phyloP scores from a whole-genome alignment of 2,888 invertebrate species.

The Eurytoma adleriae region DNA sequence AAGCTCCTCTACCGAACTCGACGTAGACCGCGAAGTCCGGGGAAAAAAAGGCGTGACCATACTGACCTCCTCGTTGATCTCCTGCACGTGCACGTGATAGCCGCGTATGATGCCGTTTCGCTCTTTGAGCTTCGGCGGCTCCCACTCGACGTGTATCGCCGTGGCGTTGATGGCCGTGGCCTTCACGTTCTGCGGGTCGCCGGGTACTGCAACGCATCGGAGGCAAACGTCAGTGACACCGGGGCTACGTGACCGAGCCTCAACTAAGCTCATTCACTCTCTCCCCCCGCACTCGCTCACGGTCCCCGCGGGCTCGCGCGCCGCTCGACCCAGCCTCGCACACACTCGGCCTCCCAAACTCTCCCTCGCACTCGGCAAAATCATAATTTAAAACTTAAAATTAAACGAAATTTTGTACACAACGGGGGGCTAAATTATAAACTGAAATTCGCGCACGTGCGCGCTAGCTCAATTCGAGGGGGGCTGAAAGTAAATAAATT shows the following conservation, averaged over 20 bases:
- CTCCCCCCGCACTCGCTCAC: slow-evolving; percentile 41
- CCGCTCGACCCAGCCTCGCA: background rate
- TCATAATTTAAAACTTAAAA: no score
- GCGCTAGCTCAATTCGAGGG: no score
- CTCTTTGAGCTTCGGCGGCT: slow-evolving; percentile 92
- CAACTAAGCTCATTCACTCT: slow-evolving; percentile 57
- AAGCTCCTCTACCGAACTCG: no score
- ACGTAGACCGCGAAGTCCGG: background rate
- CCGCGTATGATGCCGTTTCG: slow-evolving; percentile 97
- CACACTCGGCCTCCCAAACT: background rate
- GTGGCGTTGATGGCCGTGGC: slow-evolving; percentile 95
- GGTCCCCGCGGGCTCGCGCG: background rate
- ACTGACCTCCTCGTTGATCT: slow-evolving; percentile 89
- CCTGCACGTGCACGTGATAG: slow-evolving; percentile 97
- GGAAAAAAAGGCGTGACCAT: background rate
- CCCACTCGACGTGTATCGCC: slow-evolving; percentile 96
- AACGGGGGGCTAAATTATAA: no score
- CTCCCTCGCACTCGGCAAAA: no score
- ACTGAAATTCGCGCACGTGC: no score
- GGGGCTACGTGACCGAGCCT: slow-evolving; percentile 44
- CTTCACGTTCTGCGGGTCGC: slow-evolving; percentile 95
- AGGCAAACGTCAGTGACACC: slow-evolving; percentile 53
- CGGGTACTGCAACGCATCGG: slow-evolving; percentile 89
- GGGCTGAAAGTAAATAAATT: slow-evolving; percentile 48
- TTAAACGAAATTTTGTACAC: no score